Conservation (phyloP, 2,888 invertebrate genomes). For the Ectobius pallidus region DNA sequence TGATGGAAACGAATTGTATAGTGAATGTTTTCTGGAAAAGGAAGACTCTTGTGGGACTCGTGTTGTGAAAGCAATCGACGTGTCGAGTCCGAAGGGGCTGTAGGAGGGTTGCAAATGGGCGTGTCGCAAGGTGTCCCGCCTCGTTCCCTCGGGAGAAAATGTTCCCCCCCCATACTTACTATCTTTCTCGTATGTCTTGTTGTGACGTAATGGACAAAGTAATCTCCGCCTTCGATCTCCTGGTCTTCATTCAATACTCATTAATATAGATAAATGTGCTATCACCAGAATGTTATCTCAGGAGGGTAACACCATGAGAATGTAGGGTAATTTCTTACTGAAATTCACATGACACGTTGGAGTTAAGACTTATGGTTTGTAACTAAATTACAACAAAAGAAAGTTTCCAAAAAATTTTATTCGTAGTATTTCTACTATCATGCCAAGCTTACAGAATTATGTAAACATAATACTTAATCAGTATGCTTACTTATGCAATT, state of each 20-base stretch:
- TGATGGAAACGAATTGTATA: conserved; percentile 37
- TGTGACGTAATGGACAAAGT: conserved; percentile 19
- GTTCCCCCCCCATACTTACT: not conserved
- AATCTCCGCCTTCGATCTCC: conserved; percentile 18
- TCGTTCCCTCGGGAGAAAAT: conserved; percentile 27
- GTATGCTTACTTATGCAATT: no score
- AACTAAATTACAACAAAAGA: no score
- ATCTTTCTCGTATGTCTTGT: conserved; percentile 15
- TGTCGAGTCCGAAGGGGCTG: conserved; percentile 1
- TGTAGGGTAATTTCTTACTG: no score
- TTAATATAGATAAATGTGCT: not conserved
- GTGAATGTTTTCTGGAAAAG: conserved; percentile 29
- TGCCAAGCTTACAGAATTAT: no score
- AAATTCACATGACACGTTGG: no score
- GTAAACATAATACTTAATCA: no score
- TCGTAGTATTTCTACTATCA: no score
- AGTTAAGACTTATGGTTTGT: no score
- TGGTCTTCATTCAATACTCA: conserved; percentile 7
- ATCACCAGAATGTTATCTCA: no score
- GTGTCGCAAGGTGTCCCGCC: conserved; percentile 27
- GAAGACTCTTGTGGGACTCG: conserved; percentile 25
- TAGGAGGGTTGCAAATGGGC: conserved; percentile 21
- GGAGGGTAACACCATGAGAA: no score
- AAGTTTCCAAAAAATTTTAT: no score
- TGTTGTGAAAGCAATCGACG: conserved; percentile 27